Evolutionary conservation across 2,113 vertebrate species (phyloP), one percentile per base, ranked within the genome.

Genomic region (Misgurnus mizolepis): DNA sequence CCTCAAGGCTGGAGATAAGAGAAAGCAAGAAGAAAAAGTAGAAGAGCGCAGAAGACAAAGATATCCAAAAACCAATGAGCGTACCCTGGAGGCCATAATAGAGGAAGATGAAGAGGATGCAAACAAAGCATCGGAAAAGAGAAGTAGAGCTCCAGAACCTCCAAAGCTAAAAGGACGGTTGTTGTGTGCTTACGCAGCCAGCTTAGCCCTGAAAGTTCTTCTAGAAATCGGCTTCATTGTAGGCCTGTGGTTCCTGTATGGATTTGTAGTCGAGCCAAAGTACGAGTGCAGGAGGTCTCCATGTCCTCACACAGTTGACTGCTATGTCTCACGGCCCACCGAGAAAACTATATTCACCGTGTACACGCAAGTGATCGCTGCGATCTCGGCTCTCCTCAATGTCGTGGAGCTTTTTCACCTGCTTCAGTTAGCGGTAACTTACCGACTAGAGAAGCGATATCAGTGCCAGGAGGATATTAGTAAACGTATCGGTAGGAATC

Each of bases 261-360:
- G 97, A 80, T 96, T 98, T 90, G 87, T 93, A 71, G 95, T 99
- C 85, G 61, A 86, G 11, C 86, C 95, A 0, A 88, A 88, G 76
- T 98, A 92, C 0, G 94, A 95, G 81, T 99, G 98, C 83, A 78
- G 89, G 22, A 87, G 91, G 0, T 22, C 11, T 3, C 97, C 98
- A 5, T 99, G 97, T 43, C 96, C 96, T 18, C 93, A 99, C 8
- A 90, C 65, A 0, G 97, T 99, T 85, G 96, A 99, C 85, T 98
- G 98, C 86, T 99, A 94, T 14, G 94, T 99, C 84, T 99, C 98
- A 0, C 94, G 97, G 7, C 98, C 98, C 80, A 98, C 96, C 0
- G 97, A 99, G 89, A 99, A 99, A 89, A 97, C 94, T 3, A 95
- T 98, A 88, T 98, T 99, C 86, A 98, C 96, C 86, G 90, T 99